These are phyloP conservation scores for Stenopsyche tienmushanensis DNA, from an alignment of 1,140 invertebrate species.

Conservation along the genomic window DNA sequence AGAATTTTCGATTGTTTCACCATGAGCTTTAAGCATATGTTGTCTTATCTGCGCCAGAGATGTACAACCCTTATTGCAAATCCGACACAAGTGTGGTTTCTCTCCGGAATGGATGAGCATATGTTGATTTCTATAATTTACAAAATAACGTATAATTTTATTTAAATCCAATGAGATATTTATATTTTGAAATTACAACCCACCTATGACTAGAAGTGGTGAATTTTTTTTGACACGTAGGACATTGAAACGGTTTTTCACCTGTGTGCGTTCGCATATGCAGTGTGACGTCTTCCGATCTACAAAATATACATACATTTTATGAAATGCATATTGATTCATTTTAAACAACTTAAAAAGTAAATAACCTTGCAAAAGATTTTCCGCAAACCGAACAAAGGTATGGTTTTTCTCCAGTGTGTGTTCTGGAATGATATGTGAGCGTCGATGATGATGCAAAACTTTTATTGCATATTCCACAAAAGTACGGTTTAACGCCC, in stretches of 20 bases:
- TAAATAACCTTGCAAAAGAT: constrained; percentile 33
- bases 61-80: constrained; percentile 9
- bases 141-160: neutral
- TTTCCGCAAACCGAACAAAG: constrained; percentile 30
- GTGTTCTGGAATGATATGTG: constrained; percentile 21
- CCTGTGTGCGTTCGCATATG: constrained; percentile 36
- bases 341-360: neutral
- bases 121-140: constrained; percentile 19
- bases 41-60: constrained; percentile 17
- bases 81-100: constrained; percentile 10
- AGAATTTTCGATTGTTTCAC: neutral
- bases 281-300: constrained; percentile 34
- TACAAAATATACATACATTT: constrained; percentile 6
- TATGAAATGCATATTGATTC: neutral
- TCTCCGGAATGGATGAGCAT: constrained; percentile 20
- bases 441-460: constrained; percentile 36
- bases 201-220: constrained; percentile 39
- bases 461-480: constrained; percentile 28
- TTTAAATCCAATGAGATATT: neutral
- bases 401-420: constrained; percentile 29
- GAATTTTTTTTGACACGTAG: constrained; percentile 33
- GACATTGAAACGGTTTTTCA: constrained; percentile 33
- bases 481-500: constrained; percentile 31
- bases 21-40: constrained; percentile 10
- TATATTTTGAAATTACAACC: constrained; percentile 26